Base-by-base conservation (phyloP, 2,797 vertebrate species). In the Tenualosa thibaudeaui region DNA sequence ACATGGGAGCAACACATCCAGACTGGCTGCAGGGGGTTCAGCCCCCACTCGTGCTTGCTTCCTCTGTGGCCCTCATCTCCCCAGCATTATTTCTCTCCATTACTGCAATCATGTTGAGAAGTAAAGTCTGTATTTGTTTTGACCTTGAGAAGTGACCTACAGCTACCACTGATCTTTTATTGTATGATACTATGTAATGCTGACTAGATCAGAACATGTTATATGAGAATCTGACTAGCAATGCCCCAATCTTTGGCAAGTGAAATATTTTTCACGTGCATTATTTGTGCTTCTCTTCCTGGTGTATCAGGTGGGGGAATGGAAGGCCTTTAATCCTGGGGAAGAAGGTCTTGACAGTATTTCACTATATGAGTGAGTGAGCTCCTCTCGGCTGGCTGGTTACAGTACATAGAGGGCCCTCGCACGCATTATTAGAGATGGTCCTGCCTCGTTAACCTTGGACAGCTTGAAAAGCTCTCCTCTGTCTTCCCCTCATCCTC, bases 51-150 rank as follows among this genome's bases (percentile, higher is more conserved):
- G 31, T 3, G 40, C 43, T 82, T 50, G 31, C 82, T 40, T 51
- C 71, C 83, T 84, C 82, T 78, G 82, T 31, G 83, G 82, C 82
- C 50, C 51, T 17, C 43, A 81, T 75, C 83, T 81, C 65, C 62
- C 82, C 84, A 88, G 51, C 86, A 46, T 22, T 46, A 22, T 81
- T 84, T 60, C 78, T 82, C 82, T 86, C 58, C 58, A 83, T 87
- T 78, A 84, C 83, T 87, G 81, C 84, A 75, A 84, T 85, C 82
- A 68, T 84, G 46, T 54, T 86, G 17, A 46, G 17, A 78, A 40
- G 40, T 40, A 75, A 40, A 22, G 3, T 71, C 3, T 71, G 37
- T 15, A 4, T 22, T 46, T 46, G 37, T 46, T 78, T 78, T 78
- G 37, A 78, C 71, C 71, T 78, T 78, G 5, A 78, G 37, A 22